These are phyloP conservation scores for Conomelus anceps DNA, from an alignment of 2,888 invertebrate species.

Conservation along the genomic window DNA sequence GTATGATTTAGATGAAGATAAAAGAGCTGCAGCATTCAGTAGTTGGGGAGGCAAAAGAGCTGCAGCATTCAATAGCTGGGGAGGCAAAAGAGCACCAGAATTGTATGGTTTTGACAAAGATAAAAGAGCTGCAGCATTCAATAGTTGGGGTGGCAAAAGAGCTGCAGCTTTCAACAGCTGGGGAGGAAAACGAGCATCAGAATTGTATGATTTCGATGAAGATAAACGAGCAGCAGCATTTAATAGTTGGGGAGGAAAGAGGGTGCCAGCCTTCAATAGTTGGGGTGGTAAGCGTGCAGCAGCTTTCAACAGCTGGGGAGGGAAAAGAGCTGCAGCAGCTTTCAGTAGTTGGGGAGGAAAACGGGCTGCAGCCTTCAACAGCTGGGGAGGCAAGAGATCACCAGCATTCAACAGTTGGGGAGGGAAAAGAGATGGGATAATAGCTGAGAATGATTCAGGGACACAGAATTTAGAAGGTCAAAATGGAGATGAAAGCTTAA, in stretches of 20 bases:
- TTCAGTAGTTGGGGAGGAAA: conserved; percentile 25
- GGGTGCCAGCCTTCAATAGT: conserved; percentile 26
- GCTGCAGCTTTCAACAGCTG: conserved; percentile 28
- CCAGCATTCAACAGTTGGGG: conserved; percentile 3
- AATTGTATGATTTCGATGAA: conserved; percentile 1
- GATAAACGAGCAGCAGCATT: conserved; percentile 12
- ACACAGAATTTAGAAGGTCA: conserved; percentile 12
- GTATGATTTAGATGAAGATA: conserved; percentile 14
- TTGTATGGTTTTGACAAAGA: too few relatives aligned
- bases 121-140: conserved; percentile 5
- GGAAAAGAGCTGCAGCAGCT: background rate
- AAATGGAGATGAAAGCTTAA: background rate
- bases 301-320: conserved; percentile 15
- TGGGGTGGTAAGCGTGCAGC: conserved; percentile 30
- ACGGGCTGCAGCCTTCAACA: conserved; percentile 10
- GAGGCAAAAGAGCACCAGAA: too few relatives aligned
- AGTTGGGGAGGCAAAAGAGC: conserved; percentile 11
- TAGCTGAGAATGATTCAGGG: conserved; percentile 7
- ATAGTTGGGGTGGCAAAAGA: conserved; percentile 24
- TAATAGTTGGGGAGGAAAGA: conserved; percentile 24
- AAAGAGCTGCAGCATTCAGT: conserved; percentile 17
- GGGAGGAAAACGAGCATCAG: conserved; percentile 28
- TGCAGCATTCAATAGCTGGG: conserved; percentile 11
- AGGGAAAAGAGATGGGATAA: conserved; percentile 1
- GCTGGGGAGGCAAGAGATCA: conserved; percentile 20